Conservation (phyloP, 1,140 invertebrate species). For the Musca domestica region DNA sequence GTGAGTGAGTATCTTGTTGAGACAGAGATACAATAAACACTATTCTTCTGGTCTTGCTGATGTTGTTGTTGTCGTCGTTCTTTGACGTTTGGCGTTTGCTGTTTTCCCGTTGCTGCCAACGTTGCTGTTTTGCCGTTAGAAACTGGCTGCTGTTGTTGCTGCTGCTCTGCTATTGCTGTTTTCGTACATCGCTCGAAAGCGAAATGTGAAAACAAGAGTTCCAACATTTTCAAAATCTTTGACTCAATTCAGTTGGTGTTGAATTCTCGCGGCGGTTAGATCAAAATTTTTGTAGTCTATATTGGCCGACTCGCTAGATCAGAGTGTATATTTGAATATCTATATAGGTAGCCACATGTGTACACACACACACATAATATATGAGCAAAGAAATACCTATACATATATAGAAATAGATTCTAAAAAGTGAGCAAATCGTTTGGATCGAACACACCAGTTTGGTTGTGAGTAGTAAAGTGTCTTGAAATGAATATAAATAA, state of each 20-base stretch:
- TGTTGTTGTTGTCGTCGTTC: background rate
- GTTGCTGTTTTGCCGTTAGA: background rate
- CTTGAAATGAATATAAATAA: background rate
- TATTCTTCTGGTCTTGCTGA: too few relatives aligned
- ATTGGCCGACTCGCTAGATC: too few relatives aligned
- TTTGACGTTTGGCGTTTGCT: background rate
- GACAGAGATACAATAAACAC: too few relatives aligned
- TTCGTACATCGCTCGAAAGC: background rate
- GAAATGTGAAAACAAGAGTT: slow-evolving; percentile 6
- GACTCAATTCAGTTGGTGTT: slow-evolving; percentile 29
- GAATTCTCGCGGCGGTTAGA: slow-evolving; percentile 26
- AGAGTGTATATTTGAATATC: too few relatives aligned
- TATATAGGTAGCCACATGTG: too few relatives aligned
- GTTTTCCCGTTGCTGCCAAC: background rate
- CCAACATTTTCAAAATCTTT: slow-evolving; percentile 12
- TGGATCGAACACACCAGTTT: too few relatives aligned
- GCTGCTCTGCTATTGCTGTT: background rate
- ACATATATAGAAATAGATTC: background rate
- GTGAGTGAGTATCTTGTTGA: too few relatives aligned
- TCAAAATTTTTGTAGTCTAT: background rate
- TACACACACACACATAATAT: too few relatives aligned
- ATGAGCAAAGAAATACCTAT: background rate
- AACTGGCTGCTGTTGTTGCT: too few relatives aligned
- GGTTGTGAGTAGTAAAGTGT: background rate
- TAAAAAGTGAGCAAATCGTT: too few relatives aligned